Evolutionary conservation across 2,888 invertebrate species (phyloP), one percentile per base, ranked within the genome.

Genomic region (Notocelia uddmanniana): DNA sequence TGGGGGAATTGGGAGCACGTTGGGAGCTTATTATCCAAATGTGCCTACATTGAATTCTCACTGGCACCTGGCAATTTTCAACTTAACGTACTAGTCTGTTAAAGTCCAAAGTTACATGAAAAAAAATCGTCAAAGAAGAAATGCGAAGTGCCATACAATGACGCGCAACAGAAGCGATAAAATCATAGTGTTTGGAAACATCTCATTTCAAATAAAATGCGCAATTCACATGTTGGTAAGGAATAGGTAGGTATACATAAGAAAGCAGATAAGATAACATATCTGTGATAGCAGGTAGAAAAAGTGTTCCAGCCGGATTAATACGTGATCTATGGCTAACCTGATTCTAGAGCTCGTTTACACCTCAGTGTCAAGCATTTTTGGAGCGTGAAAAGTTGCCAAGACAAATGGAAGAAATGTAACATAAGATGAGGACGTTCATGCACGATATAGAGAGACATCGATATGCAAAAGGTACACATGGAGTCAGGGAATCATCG

Each of bases 371-470:
- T 54, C 58, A 58, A 41, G 21, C 6, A 5, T 18, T 31, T 58
- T 34, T 21, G 37, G 66, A 71, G 59, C 71, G 59, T 71, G 58
- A 60, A 59, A n/a, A 5, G n/a, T 6, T 8, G n/a, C 45, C 45
- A 45, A 41, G 8, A 45, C 2, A 8, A 6, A 41, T 11, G 37
- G 11, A 37, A 37, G 11, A 10, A 41, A 26, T 5, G 41, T 6
- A 41, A 37, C 13, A 13, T 37, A 11, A 37, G 37, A 37, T 13
- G 11, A 37, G 37, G 37, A 37, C 37, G 37, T 37, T 37, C 11
- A 37, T 11, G 37, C 11, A 37, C 10, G 13, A 37, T 37, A 13
- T 11, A 37, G 1, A 11, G 11, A 37, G n/a, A n/a, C n/a, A n/a
- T n/a, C n/a, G n/a, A n/a, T n/a, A n/a, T n/a, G n/a, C n/a, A n/a